Percentiles rank a stretch among this genome's conserved stretches.
Evolutionary conservation across 1,140 invertebrate species (phyloP).

Genomic region (Melanaphis sacchari): DNA sequence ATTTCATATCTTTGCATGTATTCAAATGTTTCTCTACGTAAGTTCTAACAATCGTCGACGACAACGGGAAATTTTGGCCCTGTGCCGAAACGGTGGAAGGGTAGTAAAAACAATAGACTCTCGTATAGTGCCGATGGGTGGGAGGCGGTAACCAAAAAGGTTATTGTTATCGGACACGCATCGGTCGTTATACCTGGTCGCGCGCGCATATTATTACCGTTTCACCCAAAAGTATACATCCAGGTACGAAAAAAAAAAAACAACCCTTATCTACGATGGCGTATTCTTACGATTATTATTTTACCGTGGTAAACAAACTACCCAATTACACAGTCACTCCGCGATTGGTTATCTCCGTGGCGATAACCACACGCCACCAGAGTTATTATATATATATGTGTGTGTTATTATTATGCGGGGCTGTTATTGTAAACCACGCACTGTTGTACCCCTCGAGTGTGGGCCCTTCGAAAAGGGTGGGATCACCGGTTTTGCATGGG

Average conservation of each 20-base stretch:
- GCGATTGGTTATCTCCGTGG: slow-evolving; percentile 33
- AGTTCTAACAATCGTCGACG: background rate
- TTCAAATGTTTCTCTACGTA: background rate
- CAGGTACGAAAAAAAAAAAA: background rate
- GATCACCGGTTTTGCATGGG: background rate
- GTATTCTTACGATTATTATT: slow-evolving; percentile 38
- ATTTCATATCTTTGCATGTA: background rate
- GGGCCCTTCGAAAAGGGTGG: background rate
- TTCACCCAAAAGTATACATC: background rate
- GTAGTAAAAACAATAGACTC: slow-evolving; percentile 8
- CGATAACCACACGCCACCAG: background rate
- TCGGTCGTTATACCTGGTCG: background rate
- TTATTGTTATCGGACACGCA: slow-evolving; percentile 4
- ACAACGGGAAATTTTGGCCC: background rate
- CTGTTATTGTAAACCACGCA: background rate
- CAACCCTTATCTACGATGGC: background rate
- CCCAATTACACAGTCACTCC: slow-evolving; percentile 32
- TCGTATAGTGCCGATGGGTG: background rate
- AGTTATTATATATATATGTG: background rate
- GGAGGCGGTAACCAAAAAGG: background rate
- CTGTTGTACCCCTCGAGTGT: background rate
- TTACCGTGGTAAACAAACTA: slow-evolving; percentile 45
- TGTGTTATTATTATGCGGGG: background rate
- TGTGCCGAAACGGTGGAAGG: background rate
- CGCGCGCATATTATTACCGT: background rate